phyloP scores from a whole-genome alignment of 2,113 vertebrate species.

The Sander lucioperca region DNA sequence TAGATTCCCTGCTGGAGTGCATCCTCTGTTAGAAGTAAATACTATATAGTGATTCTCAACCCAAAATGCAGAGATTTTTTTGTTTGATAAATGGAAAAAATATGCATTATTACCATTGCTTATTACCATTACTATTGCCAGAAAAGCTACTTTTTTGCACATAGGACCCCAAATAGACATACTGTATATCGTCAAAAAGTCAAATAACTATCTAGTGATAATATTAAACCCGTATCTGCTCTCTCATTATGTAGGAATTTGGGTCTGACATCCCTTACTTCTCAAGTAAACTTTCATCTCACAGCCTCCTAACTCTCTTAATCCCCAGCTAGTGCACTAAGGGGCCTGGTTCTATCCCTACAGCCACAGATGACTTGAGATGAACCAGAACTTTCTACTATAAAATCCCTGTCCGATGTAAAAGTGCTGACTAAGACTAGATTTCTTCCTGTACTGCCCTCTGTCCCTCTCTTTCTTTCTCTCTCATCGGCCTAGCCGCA shows the following conservation, averaged over 20 bases:
- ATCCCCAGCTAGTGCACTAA: conserved; percentile 34
- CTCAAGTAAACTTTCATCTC: conserved; percentile 56
- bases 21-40: background rate
- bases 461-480: conserved; percentile 29
- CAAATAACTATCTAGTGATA: conserved; percentile 1
- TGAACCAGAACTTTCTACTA: conserved; percentile 64
- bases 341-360: conserved; percentile 49
- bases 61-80: conserved; percentile 1
- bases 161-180: background rate
- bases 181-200: background rate
- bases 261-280: conserved; percentile 33
- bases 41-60: conserved; percentile 1
- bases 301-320: conserved; percentile 18
- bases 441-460: conserved; percentile 65
- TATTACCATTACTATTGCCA: too few species aligned
- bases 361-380: conserved; percentile 37
- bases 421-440: conserved; percentile 78
- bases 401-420: conserved; percentile 32
- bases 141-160: background rate
- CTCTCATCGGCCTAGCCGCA: conserved; percentile 44
- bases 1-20: conserved; percentile 3
- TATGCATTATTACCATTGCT: background rate
- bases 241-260: conserved; percentile 25
- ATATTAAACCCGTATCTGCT: background rate
- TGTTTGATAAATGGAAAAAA: background rate